Percentiles rank a stretch among this genome's conserved stretches.
Evolutionary conservation across 2,888 invertebrate species (phyloP).

Genomic region (Diachrysia chrysitis): DNA sequence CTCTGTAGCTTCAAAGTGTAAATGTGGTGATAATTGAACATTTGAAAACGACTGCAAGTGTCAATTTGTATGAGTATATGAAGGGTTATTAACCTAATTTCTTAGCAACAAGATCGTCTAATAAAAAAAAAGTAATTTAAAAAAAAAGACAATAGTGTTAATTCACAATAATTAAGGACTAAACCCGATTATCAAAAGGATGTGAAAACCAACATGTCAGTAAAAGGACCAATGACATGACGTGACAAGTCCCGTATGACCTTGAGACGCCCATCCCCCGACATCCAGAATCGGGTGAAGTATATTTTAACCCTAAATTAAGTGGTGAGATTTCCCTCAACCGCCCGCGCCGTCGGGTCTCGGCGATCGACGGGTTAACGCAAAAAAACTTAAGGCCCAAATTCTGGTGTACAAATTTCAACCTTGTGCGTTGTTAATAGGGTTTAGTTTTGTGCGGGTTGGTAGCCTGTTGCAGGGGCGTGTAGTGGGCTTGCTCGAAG

Average conservation of each 20-base stretch:
- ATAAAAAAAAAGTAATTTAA: background rate
- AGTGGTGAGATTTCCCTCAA: slow-evolving; percentile 75
- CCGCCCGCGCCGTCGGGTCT: slow-evolving; percentile 82
- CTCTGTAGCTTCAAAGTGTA: too few relatives aligned
- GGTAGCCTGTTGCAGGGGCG: slow-evolving; percentile 67
- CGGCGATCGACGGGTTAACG: slow-evolving; percentile 30
- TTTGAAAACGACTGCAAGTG: too few relatives aligned
- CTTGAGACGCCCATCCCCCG: slow-evolving; percentile 68
- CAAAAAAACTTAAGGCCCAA: slow-evolving; percentile 56
- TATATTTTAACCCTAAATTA: slow-evolving; percentile 84
- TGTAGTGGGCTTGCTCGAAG: slow-evolving; percentile 80
- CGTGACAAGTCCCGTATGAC: slow-evolving; percentile 67
- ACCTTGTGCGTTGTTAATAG: slow-evolving; percentile 30
- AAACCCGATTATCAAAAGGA: background rate
- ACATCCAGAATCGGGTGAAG: slow-evolving; percentile 70
- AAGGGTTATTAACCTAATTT: background rate
- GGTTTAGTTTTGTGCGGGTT: slow-evolving; percentile 40
- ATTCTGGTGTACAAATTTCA: slow-evolving; percentile 14
- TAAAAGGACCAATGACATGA: slow-evolving; percentile 47
- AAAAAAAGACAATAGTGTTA: background rate
- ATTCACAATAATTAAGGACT: background rate
- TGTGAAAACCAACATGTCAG: slow-evolving; percentile 2
- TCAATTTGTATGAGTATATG: too few relatives aligned
- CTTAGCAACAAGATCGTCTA: background rate
- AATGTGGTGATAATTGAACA: too few relatives aligned